Base-by-base conservation (phyloP, 2,888 invertebrate species). In the Physocephala rufipes region DNA sequence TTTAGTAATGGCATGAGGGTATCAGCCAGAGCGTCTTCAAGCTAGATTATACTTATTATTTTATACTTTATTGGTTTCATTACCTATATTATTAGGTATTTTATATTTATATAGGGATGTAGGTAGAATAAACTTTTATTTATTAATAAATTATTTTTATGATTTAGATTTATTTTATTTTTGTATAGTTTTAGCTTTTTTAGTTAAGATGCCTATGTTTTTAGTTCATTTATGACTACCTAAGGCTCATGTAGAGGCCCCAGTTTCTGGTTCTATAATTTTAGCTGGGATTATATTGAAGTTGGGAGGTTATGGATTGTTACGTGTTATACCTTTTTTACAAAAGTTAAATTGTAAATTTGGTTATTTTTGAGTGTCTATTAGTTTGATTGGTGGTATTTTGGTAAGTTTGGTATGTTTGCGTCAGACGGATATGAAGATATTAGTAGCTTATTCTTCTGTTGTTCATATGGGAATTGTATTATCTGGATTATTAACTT, bases 221-320 rank as follows among this genome's bases (percentile, higher is more conserved):
- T 87, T 90, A 81, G 83, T 90, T 85, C 91, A 92, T 89, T 87
- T 91, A 80, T 92, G 92, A 81, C 83, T 92, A 36, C 92, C 92
- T 73, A 91, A 91, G 68, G 92, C 92, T 85, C 92, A 92, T 90
- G 91, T 92, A 1, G 92, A 92, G 76, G 92, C 92, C 70, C 91
- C 92, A 4, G 88, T 92, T 75, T 88, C 90, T 2, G 92, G 92
- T 0, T 92, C 92, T 2, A 92, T 92, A 86, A 90, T 92, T 89
- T 90, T 92, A 86, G 92, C 92, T 0, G 91, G 90, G 0, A 86
- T 92, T 85, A 88, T 92, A 80, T 87, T 93, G 86, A 92, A 93
- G 82, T 88, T 92, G 86, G 92, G 92, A 0, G 90, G 91, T 0
- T 92, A 91, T 87, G 92, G 92, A 0, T 77, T 92, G 79, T 83